phyloP scores from a whole-genome alignment of 2,888 invertebrate genomes.

The Yponomeuta evonymella region DNA sequence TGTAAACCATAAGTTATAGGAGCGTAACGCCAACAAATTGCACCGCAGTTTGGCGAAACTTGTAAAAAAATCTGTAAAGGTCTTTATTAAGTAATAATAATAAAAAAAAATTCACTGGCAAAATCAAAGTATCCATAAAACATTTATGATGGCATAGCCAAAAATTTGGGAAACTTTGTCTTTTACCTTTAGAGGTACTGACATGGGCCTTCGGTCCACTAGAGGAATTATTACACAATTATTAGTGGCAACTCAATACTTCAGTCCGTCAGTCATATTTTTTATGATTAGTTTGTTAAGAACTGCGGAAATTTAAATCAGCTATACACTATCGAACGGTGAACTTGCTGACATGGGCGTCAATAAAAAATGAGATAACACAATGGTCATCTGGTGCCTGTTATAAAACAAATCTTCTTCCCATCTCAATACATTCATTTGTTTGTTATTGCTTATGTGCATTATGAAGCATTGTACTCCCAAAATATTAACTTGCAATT shows the following conservation, averaged over 20 bases:
- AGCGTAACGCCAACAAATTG: no score
- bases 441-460: not conserved
- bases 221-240: no score
- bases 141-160: no score
- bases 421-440: not conserved
- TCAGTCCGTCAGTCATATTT: not conserved
- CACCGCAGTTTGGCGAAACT: no score
- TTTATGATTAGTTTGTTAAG: not conserved
- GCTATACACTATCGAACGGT: not conserved
- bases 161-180: no score
- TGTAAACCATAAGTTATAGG: no score
- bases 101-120: no score
- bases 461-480: not conserved
- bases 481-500: not conserved
- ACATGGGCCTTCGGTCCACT: no score
- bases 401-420: not conserved
- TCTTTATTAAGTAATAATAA: no score
- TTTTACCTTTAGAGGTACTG: no score
- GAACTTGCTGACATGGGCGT: not conserved
- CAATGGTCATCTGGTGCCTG: not conserved
- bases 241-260: not conserved
- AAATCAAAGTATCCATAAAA: no score
- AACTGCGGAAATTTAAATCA: not conserved
- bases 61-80: no score
- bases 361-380: not conserved